These are phyloP conservation scores for Colletes latitarsis DNA, from an alignment of 1,140 invertebrate species.

Conservation along the genomic window DNA sequence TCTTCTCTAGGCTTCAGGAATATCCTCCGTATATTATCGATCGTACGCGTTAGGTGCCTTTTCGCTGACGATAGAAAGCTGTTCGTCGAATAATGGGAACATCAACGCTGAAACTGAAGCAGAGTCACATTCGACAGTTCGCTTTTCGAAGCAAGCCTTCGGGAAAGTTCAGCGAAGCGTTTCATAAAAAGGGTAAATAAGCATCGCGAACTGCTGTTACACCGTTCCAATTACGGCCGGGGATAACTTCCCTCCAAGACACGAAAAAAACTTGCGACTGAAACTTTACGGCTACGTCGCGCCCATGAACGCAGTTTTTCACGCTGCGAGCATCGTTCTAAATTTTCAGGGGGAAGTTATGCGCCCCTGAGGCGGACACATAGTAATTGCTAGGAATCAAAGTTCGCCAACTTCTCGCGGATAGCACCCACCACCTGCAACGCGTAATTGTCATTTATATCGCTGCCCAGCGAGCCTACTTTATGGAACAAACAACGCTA, in stretches of 20 bases:
- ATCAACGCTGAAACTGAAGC: neutral
- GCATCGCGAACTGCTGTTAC: neutral
- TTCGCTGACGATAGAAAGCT: neutral
- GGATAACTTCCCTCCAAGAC: constrained; percentile 12
- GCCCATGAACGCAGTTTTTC: constrained; percentile 11
- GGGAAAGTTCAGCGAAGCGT: neutral
- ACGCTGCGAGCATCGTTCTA: constrained; percentile 11
- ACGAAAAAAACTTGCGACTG: constrained; percentile 5
- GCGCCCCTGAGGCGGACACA: constrained; percentile 25
- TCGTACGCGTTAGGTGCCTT: too few relatives aligned
- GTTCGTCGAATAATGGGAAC: neutral
- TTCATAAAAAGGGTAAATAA: neutral
- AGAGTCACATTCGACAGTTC: neutral
- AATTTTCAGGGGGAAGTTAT: constrained; percentile 58
- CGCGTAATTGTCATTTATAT: constrained; percentile 71
- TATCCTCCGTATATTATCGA: too few relatives aligned
- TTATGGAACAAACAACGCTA: constrained; percentile 53
- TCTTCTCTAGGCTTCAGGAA: too few relatives aligned
- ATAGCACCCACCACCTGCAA: constrained; percentile 46
- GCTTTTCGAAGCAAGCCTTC: neutral
- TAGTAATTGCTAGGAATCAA: constrained; percentile 37
- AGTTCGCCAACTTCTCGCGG: constrained; percentile 40
- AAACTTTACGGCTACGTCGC: constrained; percentile 17
- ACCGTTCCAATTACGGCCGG: constrained; percentile 23
- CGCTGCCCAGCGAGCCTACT: constrained; percentile 58